These are phyloP conservation scores for Paragorgia papillata DNA, from an alignment of 92 coral and sea anemone genomes.

Conservation along the genomic window DNA sequence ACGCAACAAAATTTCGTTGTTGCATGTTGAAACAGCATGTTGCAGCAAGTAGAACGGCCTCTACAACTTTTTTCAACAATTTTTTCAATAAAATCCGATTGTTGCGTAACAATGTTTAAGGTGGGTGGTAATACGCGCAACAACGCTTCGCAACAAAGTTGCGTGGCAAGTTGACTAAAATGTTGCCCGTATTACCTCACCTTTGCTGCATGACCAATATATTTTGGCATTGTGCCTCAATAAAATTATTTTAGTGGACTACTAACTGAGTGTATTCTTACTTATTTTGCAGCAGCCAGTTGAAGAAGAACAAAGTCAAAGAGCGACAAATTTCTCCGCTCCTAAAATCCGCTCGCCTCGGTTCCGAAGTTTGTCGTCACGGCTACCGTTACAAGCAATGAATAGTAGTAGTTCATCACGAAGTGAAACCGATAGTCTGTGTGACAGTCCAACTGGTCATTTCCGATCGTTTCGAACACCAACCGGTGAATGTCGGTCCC, in stretches of 20 bases:
- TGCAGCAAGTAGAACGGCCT: too few relatives aligned
- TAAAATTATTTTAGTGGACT: background rate
- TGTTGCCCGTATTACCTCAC: too few relatives aligned
- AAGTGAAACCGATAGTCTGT: slow-evolving; percentile 28
- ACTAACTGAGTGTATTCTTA: too few relatives aligned
- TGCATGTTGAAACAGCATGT: too few relatives aligned
- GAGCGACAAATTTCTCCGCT: slow-evolving; percentile 20
- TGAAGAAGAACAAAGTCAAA: slow-evolving; percentile 14
- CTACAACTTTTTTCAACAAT: too few relatives aligned
- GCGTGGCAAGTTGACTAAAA: too few relatives aligned
- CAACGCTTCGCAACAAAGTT: too few relatives aligned
- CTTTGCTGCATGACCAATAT: too few relatives aligned
- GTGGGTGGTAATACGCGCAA: too few relatives aligned
- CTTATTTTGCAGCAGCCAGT: slow-evolving; percentile 12
- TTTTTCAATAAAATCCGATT: too few relatives aligned
- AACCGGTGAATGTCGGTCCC: slow-evolving; percentile 1
- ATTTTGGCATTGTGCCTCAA: background rate
- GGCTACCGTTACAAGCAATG: slow-evolving; percentile 22
- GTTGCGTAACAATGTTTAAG: too few relatives aligned
- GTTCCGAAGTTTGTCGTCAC: background rate
- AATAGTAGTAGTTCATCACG: slow-evolving; percentile 15
- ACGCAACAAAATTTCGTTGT: too few relatives aligned
- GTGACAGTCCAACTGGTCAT: slow-evolving; percentile 34
- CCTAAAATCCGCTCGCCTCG: slow-evolving; percentile 22
- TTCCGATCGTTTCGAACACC: slow-evolving; percentile 33